Base-by-base conservation (phyloP, 1,140 invertebrate genomes). In the Theocolax elegans region DNA sequence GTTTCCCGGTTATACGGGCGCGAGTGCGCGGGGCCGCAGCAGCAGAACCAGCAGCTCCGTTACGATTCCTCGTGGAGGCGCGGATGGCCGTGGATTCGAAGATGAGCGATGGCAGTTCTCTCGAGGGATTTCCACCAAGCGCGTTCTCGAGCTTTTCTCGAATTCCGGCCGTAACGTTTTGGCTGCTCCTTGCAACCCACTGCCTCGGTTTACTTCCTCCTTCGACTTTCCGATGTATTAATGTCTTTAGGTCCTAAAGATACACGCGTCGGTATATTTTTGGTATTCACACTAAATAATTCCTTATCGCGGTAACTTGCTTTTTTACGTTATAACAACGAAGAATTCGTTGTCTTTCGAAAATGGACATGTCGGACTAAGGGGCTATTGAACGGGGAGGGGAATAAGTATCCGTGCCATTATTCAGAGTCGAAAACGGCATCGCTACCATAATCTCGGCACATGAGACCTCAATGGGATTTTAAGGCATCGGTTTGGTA, bases 381-480 rank as follows among this genome's bases (percentile, higher is more conserved):
- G 54, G 35, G 65, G 35, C 54, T 40, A 9, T 60, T 60, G n/a
- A n/a, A n/a, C 44, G 29, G 38, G 13, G 46, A 21, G 12, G 67
- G 29, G 51, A 64, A 49, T n/a, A n/a, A n/a, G n/a, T 64, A 58
- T 64, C 51, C 51, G 31, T 77, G 75, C 81, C 79, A 84, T 85
- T 84, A 84, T 79, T 84, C 82, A 86, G 82, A 84, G 83, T 83
- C 81, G 77, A 76, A 77, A 19, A n/a, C n/a, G n/a, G n/a, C n/a
- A 77, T 78, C 79, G 77, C 79, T 78, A n/a, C n/a, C n/a, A n/a
- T 86, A 86, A 86, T 86, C 84, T 86, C 83, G 71, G 83, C 84
- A 85, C 81, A 86, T 84, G 84, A 83, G 83, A 82, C 84, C 82
- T 79, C 84, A 86, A 86, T 86, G 81, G 84, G 81, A 85, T 84